Conservation (phyloP, 2,113 vertebrate genomes). For the Alaudala cheleensis region DNA sequence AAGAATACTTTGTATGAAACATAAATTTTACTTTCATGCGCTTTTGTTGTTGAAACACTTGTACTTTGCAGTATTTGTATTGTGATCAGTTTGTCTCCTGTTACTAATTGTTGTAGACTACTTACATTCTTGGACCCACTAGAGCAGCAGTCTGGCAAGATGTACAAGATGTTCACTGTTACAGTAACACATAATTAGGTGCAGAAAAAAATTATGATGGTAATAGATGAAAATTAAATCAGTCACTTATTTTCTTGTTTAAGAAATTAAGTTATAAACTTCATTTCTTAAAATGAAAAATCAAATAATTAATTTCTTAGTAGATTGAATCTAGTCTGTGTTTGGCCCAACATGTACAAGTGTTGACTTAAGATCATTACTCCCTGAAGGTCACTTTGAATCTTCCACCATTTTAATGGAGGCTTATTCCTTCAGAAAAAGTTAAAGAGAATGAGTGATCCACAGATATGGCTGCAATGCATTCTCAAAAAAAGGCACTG, state of each 20-base stretch:
- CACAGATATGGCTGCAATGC: neutral
- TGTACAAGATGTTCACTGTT: neutral
- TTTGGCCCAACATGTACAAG: neutral
- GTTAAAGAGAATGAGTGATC: neutral
- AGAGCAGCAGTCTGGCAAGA: neutral
- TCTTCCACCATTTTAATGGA: neutral
- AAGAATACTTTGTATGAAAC: neutral
- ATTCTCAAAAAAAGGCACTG: neutral
- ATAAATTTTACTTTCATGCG: rapidly evolving
- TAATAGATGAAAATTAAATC: neutral
- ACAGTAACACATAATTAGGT: neutral
- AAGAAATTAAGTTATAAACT: neutral
- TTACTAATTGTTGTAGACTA: neutral
- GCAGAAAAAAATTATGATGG: neutral
- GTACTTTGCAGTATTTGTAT: neutral
- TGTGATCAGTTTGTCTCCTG: neutral
- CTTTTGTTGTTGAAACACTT: neutral
- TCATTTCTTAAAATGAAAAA: neutral
- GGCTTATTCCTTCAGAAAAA: neutral
- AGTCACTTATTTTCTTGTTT: neutral
- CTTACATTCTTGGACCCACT: neutral
- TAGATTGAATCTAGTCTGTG: neutral
- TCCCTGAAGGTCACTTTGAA: neutral
- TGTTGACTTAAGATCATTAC: neutral
- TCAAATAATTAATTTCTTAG: rapidly evolving